Conservation (phyloP, 1,140 invertebrate genomes). For the Calephelis virginiensis region DNA sequence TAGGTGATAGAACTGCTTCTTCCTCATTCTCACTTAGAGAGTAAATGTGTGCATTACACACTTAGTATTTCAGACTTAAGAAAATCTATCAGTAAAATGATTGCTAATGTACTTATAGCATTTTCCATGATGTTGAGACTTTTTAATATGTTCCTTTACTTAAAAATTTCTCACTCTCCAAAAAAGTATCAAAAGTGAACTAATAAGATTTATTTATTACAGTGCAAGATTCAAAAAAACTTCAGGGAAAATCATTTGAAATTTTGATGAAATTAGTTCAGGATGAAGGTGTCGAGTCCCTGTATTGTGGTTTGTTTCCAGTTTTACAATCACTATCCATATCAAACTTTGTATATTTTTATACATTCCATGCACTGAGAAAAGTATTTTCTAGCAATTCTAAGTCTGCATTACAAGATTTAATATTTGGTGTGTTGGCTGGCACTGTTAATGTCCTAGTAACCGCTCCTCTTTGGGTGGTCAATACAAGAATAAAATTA, state of each 20-base stretch:
- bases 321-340: constrained; percentile 90
- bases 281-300: constrained; percentile 81
- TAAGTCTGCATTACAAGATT: constrained; percentile 83
- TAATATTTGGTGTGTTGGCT: constrained; percentile 88
- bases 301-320: constrained; percentile 90
- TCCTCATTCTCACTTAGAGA: no score
- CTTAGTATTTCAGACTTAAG: no score
- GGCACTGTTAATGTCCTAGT: constrained; percentile 90
- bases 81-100: no score
- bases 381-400: constrained; percentile 75
- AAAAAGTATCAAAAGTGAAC: no score
- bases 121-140: no score
- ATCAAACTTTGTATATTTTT: constrained; percentile 96
- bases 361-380: constrained; percentile 92
- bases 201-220: constrained; percentile 32
- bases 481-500: constrained; percentile 92
- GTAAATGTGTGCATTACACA: no score
- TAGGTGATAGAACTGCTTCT: no score
- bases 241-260: constrained; percentile 57
- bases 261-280: constrained; percentile 57
- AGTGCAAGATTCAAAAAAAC: constrained; percentile 66
- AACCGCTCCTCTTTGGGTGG: constrained; percentile 94
- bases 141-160: no score
- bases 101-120: no score
- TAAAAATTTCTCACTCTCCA: no score